Conservation (phyloP, 1,140 invertebrate species). For the Ericerus pela region DNA sequence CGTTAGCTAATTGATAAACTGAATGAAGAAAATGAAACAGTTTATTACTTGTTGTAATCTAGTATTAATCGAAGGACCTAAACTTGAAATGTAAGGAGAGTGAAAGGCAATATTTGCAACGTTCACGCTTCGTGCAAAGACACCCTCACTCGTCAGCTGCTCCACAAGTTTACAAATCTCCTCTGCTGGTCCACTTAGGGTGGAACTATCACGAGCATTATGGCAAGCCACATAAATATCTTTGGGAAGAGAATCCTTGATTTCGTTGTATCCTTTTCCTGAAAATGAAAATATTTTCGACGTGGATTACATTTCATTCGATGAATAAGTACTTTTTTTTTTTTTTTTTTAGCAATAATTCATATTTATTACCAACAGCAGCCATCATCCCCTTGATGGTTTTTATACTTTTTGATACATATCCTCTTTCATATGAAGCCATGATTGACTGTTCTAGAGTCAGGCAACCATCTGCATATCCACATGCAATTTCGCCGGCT, state of each 20-base stretch:
- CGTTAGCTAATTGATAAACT: no score
- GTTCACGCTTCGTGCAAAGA: slow-evolving; percentile 60
- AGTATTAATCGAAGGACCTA: slow-evolving; percentile 53
- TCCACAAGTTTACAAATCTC: slow-evolving; percentile 32
- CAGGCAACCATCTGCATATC: slow-evolving; percentile 53
- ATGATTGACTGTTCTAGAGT: slow-evolving; percentile 47
- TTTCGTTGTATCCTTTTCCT: slow-evolving; percentile 49
- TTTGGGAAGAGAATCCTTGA: slow-evolving; percentile 42
- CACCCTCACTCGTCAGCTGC: slow-evolving; percentile 41
- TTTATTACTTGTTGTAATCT: slow-evolving; percentile 52
- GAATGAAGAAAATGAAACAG: background rate
- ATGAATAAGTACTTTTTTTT: background rate
- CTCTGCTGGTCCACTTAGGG: slow-evolving; percentile 49
- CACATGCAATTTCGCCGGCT: slow-evolving; percentile 49
- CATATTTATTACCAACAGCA: slow-evolving; percentile 35
- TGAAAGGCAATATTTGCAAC: slow-evolving; percentile 59
- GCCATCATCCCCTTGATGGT: slow-evolving; percentile 41
- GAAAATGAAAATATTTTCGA: slow-evolving; percentile 26
- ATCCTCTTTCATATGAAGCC: slow-evolving; percentile 45
- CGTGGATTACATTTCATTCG: background rate
- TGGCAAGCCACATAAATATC: slow-evolving; percentile 53
- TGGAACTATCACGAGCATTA: slow-evolving; percentile 50
- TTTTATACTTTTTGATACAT: slow-evolving; percentile 39
- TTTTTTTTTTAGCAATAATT: background rate
- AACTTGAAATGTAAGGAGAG: slow-evolving; percentile 54